phyloP scores from a whole-genome alignment of 2,797 vertebrate genomes.

The Thaleichthys pacificus region DNA sequence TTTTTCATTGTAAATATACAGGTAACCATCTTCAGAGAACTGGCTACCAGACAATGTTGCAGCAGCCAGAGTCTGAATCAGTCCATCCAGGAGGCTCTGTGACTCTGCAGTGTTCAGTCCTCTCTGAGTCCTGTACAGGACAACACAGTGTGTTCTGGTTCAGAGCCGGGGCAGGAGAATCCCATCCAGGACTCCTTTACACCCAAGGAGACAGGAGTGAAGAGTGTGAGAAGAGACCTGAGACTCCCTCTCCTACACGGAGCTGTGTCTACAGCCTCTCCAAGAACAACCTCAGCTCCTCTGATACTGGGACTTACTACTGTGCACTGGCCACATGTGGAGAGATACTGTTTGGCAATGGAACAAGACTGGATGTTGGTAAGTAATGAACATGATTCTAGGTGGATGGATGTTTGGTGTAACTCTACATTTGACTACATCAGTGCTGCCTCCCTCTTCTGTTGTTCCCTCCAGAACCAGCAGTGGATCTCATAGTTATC shows the following conservation, averaged over 20 bases:
- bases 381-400: neutral
- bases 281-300: conserved; percentile 23
- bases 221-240: conserved; percentile 15
- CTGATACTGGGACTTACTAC: conserved; percentile 41
- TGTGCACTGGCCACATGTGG: conserved; percentile 57
- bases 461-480: too few species aligned
- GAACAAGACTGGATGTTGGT: conserved; percentile 19
- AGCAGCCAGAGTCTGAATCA: neutral
- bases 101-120: conserved; percentile 44
- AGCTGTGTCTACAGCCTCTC: conserved; percentile 44
- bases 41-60: neutral
- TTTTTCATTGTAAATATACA: neutral
- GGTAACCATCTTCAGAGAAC: neutral
- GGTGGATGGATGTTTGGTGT: too few species aligned
- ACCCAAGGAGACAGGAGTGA: neutral
- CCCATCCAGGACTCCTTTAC: conserved; percentile 4
- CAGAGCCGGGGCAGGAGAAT: conserved; percentile 8
- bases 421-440: too few species aligned
- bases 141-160: conserved; percentile 35
- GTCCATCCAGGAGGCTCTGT: conserved; percentile 32
- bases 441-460: too few species aligned
- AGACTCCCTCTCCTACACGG: neutral
- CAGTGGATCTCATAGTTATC: too few species aligned
- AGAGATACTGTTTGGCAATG: conserved; percentile 45
- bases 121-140: conserved; percentile 18